Percentiles rank a stretch among this genome's conserved stretches.
phyloP scores from a whole-genome alignment of 2,797 vertebrate species.

The Sciaenops ocellatus region DNA sequence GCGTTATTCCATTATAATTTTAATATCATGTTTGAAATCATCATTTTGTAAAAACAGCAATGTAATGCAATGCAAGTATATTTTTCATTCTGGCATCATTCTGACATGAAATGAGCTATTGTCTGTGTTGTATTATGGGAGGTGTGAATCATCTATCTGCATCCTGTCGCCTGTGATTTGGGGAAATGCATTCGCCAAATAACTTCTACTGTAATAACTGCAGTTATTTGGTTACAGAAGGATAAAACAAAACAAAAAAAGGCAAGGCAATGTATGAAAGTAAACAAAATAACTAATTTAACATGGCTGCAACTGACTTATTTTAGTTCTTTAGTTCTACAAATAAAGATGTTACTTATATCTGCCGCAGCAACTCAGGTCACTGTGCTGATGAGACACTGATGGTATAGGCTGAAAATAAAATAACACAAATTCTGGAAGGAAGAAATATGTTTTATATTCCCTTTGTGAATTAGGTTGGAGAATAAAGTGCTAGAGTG shows the following conservation, averaged over 20 bases:
- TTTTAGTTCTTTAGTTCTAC: background rate
- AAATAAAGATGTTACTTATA: background rate
- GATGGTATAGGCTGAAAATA: slow-evolving; percentile 16
- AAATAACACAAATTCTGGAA: background rate
- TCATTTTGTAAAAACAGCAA: slow-evolving; percentile 5
- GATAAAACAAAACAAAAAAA: background rate
- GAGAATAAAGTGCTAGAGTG: slow-evolving; percentile 18
- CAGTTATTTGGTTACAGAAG: slow-evolving; percentile 8
- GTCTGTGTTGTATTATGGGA: slow-evolving; percentile 3
- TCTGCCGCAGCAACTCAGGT: background rate
- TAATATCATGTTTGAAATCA: background rate
- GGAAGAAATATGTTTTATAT: slow-evolving; percentile 24
- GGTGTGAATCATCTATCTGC: slow-evolving; percentile 18
- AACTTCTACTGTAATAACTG: background rate
- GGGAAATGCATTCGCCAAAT: slow-evolving; percentile 13
- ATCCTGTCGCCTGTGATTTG: slow-evolving; percentile 5
- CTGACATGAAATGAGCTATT: slow-evolving; percentile 16
- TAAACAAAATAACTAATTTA: slow-evolving; percentile 5
- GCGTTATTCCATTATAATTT: background rate
- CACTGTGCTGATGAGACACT: slow-evolving; percentile 2
- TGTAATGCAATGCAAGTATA: too few relatives aligned
- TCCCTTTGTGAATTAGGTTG: slow-evolving; percentile 39
- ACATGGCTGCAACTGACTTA: background rate
- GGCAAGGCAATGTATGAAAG: background rate
- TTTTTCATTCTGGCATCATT: slow-evolving; percentile 24